phyloP scores from a whole-genome alignment of 2,113 vertebrate genomes.

The Nyctibius bracteatus region DNA sequence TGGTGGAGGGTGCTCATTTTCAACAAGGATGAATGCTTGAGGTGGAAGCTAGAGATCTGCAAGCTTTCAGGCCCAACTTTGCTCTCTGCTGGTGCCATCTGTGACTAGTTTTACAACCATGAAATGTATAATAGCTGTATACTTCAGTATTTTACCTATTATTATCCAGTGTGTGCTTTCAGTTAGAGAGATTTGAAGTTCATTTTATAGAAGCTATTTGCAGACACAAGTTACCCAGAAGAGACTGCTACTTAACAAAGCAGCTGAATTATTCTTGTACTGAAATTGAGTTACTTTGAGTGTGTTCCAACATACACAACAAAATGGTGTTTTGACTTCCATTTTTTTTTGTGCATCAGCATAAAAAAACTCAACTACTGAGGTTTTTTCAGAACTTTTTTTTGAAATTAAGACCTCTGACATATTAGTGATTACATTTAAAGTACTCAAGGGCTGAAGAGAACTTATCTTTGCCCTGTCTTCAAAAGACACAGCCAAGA shows the following conservation, averaged over 20 bases:
- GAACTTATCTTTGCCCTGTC: not conserved
- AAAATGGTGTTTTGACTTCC: not conserved
- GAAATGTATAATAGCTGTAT: not conserved
- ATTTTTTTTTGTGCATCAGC: not conserved
- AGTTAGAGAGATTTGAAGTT: not conserved
- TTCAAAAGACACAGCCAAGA: not conserved
- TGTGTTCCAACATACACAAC: not conserved
- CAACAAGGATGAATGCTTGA: not conserved
- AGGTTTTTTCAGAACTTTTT: not conserved
- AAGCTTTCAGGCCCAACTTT: not conserved
- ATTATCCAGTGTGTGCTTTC: not conserved
- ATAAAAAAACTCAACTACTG: not conserved
- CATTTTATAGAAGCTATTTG: not conserved
- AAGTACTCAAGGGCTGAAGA: too few relatives aligned
- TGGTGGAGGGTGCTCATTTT: not conserved
- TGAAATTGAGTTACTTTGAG: not conserved
- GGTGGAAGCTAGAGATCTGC: not conserved
- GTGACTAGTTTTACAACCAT: not conserved
- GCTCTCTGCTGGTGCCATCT: not conserved
- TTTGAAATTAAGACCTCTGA: not conserved
- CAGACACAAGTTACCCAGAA: not conserved
- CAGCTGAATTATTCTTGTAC: not conserved
- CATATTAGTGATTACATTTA: not conserved
- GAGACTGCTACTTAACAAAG: not conserved
- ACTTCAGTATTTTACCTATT: not conserved